A percentile compares a stretch with the other conserved stretches of the same genome.
These are phyloP conservation scores for Bombus vancouverensis DNA, from an alignment of 1,140 invertebrate species.

Conservation along the genomic window DNA sequence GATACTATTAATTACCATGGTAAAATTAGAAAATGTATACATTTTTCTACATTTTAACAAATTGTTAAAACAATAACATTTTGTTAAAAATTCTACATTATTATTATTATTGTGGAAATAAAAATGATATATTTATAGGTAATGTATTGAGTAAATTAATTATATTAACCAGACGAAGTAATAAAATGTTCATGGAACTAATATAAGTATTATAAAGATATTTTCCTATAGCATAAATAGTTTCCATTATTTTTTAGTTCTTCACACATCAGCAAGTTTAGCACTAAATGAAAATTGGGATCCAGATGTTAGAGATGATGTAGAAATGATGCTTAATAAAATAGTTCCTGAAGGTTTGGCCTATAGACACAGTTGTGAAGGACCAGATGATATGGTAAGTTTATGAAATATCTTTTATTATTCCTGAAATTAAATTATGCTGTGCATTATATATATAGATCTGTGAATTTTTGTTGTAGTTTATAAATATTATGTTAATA, in stretches of 20 bases:
- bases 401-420: not conserved
- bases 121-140: not conserved
- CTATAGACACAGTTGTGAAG: constrained; percentile 98
- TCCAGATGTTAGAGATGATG: constrained; percentile 97
- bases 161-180: not conserved
- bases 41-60: too few species aligned
- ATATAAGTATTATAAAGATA: constrained; percentile 5
- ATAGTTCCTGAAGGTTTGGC: constrained; percentile 97
- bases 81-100: not conserved
- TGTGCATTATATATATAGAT: not conserved
- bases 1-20: not conserved
- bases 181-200: not conserved
- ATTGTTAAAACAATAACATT: not conserved
- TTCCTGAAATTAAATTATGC: not conserved
- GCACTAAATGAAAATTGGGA: constrained; percentile 99
- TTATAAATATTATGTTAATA: constrained; percentile 1
- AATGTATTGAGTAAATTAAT: constrained; percentile 23
- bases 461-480: not conserved
- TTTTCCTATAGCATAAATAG: not conserved
- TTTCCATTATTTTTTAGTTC: constrained; percentile 88
- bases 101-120: too few species aligned
- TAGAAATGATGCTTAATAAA: constrained; percentile 99
- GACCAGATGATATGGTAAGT: constrained; percentile 98
- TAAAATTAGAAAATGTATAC: not conserved
- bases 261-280: constrained; percentile 98